Base-by-base conservation (phyloP, 1,140 invertebrate genomes). In the Drosophila virilis region DNA sequence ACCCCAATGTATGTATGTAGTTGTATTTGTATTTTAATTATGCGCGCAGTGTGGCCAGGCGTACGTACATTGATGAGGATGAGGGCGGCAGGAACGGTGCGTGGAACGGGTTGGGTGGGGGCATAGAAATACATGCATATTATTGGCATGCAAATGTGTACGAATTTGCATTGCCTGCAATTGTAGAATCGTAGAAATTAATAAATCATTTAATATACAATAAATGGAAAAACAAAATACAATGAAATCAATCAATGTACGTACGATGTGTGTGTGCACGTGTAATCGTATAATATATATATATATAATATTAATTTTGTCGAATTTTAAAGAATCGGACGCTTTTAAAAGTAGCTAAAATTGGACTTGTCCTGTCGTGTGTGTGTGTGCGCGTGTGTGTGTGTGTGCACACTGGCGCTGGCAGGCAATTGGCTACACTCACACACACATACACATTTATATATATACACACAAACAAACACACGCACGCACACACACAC, bases 1-100 rank as follows among this genome's bases (percentile, higher is more conserved):
- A n/a, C n/a, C n/a, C 46, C 32, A 61, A 65, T 70, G 68, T 78
- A 65, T 83, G 80, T 83, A 83, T 84, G 73, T 80, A 80, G 80
- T 74, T 65, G 71, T 82, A 84, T 77, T 80, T 84, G 73, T 67
- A 66, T 48, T 57, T 59, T 48, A 77, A 60, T 55, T 57, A 52
- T 48, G 17, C 3, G 55, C 32, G 40, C 33, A 40, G 55, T 59
- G 50, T 35, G 61, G 55, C 15, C 15, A 22, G 42, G 54, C 52
- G 8, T 52, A 4, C 52, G 8, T 52, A 4, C 33, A 37, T 28
- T 52, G n/a, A 33, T 35, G 8, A n/a, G n/a, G n/a, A n/a, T n/a
- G n/a, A n/a, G n/a, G n/a, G n/a, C 7, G n/a, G 33, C 37, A 5
- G 22, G n/a, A 1, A 52, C 2, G 28, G 32, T 12, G 10, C 13